Conservation (phyloP, 1,140 invertebrate genomes). For the Eubasilissa regina region DNA sequence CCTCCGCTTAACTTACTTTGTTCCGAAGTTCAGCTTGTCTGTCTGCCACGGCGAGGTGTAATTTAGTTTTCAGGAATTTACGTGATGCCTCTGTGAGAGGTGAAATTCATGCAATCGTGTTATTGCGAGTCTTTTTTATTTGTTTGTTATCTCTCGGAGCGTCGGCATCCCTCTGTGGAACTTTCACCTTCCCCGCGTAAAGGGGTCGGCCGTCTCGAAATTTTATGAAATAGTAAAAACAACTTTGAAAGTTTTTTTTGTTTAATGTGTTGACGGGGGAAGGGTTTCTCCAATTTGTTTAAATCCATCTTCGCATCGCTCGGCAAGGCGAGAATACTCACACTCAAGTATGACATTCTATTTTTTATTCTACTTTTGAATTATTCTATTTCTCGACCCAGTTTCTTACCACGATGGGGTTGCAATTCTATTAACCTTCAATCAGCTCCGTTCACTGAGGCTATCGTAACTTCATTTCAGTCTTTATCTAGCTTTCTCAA, state of each 20-base stretch:
- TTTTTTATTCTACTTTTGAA: no score
- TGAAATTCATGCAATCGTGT: conserved; percentile 56
- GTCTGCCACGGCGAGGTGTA: conserved; percentile 53
- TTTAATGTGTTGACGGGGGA: neutral
- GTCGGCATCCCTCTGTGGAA: neutral
- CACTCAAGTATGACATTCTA: no score
- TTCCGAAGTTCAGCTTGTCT: conserved; percentile 56
- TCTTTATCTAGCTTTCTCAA: no score
- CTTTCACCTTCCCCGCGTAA: conserved; percentile 5
- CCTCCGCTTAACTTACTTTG: conserved; percentile 57
- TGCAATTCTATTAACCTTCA: no score
- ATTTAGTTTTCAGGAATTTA: conserved; percentile 60
- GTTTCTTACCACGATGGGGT: no score
- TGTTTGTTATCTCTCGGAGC: conserved; percentile 40
- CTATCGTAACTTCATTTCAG: no score
- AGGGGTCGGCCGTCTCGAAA: conserved; percentile 30
- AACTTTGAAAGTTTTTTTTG: conserved; percentile 26
- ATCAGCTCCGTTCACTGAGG: no score
- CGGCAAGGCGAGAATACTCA: no score
- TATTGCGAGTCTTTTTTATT: conserved; percentile 54
- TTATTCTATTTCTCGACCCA: no score
- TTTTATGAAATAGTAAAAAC: conserved; percentile 27
- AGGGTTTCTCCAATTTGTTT: no score
- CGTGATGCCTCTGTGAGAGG: conserved; percentile 56
- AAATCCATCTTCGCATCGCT: no score